Percentiles rank a stretch among this genome's conserved stretches.
Conservation (phyloP, 2,888 invertebrate genomes). For the Calameuta filiformis region DNA sequence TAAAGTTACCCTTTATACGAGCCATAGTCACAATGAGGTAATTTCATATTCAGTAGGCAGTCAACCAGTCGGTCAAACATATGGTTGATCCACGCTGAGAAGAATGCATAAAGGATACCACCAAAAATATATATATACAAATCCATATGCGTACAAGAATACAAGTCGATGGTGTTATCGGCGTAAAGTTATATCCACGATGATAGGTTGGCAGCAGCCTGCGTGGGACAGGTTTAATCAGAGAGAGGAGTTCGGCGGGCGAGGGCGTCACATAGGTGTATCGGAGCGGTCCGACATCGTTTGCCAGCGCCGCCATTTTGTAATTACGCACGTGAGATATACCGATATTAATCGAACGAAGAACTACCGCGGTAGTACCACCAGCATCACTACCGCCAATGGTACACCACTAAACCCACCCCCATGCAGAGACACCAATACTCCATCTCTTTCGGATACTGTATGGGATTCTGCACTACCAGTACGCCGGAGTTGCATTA, state of each 20-base stretch:
- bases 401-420: background rate
- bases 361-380: background rate
- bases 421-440: background rate
- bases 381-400: background rate
- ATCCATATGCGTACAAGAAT: background rate
- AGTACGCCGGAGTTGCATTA: background rate
- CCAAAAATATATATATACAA: background rate
- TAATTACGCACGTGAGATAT: constrained; percentile 41
- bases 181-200: background rate
- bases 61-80: background rate
- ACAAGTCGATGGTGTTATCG: background rate
- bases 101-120: background rate
- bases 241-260: constrained; percentile 12
- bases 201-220: background rate
- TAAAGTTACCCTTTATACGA: background rate
- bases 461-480: background rate
- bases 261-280: constrained; percentile 9
- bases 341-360: constrained; percentile 44
- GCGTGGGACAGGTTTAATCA: constrained; percentile 3
- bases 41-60: background rate
- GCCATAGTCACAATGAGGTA: background rate
- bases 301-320: constrained; percentile 40
- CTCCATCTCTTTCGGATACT: background rate
- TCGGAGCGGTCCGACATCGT: constrained; percentile 21
- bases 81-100: background rate